Evolutionary conservation across 1,140 invertebrate species (phyloP).

Genomic region (Cyphomyrmex costatus): DNA sequence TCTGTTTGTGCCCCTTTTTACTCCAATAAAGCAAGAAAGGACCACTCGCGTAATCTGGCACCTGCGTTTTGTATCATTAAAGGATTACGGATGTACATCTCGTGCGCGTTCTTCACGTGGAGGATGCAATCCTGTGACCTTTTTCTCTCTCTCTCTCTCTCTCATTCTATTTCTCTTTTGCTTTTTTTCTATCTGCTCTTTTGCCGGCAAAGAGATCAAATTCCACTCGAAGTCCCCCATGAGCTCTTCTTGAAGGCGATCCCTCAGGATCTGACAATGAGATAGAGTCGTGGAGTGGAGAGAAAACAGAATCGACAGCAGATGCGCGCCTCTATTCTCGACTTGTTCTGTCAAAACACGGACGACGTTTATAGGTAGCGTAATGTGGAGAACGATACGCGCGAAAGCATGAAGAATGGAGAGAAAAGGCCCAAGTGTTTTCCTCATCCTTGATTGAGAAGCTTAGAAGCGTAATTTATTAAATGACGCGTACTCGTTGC

Average conservation of each 20-base stretch:
- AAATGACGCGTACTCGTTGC: not conserved
- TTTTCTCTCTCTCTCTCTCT: not conserved
- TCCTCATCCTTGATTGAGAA: not conserved
- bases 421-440: slow-evolving; percentile 14
- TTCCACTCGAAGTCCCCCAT: slow-evolving; percentile 49
- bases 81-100: slow-evolving; percentile 71
- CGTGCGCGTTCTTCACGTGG: slow-evolving; percentile 12
- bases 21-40: slow-evolving; percentile 3
- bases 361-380: slow-evolving; percentile 29
- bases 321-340: slow-evolving; percentile 60
- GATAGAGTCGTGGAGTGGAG: slow-evolving; percentile 47
- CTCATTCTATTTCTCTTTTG: slow-evolving; percentile 5
- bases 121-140: slow-evolving; percentile 13
- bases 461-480: slow-evolving; percentile 47
- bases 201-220: slow-evolving; percentile 57
- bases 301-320: slow-evolving; percentile 61
- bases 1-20: slow-evolving; percentile 1
- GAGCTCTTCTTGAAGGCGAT: slow-evolving; percentile 58
- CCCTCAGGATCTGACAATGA: slow-evolving; percentile 61
- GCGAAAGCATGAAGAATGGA: slow-evolving; percentile 32
- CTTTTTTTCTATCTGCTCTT: slow-evolving; percentile 40
- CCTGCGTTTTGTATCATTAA: slow-evolving; percentile 78
- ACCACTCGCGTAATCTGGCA: slow-evolving; percentile 72
- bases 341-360: slow-evolving; percentile 65
- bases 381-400: slow-evolving; percentile 10